Evolutionary conservation across 2,797 vertebrate genomes (phyloP), one percentile per base, ranked within the genome.

Genomic region (Meda fulgida): DNA sequence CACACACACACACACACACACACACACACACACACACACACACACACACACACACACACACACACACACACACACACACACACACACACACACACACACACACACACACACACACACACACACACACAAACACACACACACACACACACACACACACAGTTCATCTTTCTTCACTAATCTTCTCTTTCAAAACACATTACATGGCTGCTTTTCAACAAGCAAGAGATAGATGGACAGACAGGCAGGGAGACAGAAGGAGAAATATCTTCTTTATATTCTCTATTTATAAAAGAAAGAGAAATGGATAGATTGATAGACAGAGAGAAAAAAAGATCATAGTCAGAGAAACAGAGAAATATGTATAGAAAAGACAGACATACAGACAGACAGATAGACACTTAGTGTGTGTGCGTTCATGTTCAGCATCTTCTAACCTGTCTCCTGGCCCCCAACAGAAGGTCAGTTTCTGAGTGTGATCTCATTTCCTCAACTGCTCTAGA

Each of bases 401-500:
- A n/a, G n/a, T 60, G 55, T 46, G 26, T 83, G 48, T 29, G 71
- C 1, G 5, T 55, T 58, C 34, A 19, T 51, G 29, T 29, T 60
- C 36, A 29, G 14, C 36, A 60, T 78, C 53, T 40, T 60, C 23
- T 40, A 58, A 78, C 76, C 9, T 9, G 43, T 69, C 79, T 55
- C 46, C 18, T 21, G n/a, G 40, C n/a, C 53, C 31, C 40, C 70
- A 34, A 75, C 5, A 26, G 70, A 73, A 48, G 70, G 70, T 75
- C 80, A 72, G 51, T 43, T 55, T 72, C 38, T 5, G 7, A 31
- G 70, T 83, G 55, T 63, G 70, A 73, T 46, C 58, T 83, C 40
- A 83, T 84, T 84, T 84, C 83, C 76, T 84, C 76, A 46, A 23
- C 38, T 34, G 26, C 58, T 65, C 55, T 60, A 48, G 55, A 40